Evolutionary conservation across 2,797 vertebrate species (phyloP), one percentile per base, ranked within the genome.

Genomic region (Sebastes umbrosus): DNA sequence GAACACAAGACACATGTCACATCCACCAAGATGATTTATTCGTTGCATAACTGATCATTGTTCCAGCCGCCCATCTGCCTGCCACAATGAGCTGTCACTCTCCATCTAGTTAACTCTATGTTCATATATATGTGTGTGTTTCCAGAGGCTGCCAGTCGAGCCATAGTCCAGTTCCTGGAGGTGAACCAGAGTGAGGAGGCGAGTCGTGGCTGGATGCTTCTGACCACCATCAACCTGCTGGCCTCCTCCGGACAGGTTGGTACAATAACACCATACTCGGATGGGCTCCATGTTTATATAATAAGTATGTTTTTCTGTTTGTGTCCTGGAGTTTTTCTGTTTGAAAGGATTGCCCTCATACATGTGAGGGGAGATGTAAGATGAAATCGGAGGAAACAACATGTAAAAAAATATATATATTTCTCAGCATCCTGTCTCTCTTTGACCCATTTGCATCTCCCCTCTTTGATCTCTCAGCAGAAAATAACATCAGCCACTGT

Each of bases 131-230:
- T 83, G 34, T 68, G 22, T 77, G 46, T 79, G 14, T 73, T 67
- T 58, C 6, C 93, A 99, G 98, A 99, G 94, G 98, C 98, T 55
- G 98, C 98, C 82, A 99, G 98, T 91, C 96, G 98, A 89, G 98
- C 98, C 88, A 99, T 99, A 59, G 98, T 99, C 88, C 98, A 99
- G 79, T 99, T 99, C 89, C 94, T 99, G 91, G 98, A 99, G 95
- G 97, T 99, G 90, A 99, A 99, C 95, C 98, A 99, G 95, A 99
- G 97, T 34, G 99, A 99, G 94, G 99, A 99, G 94, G 96, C 98
- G 27, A 99, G 98, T 81, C 97, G 99, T 71, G 99, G 99, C 68
- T 99, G 99, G 99, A 99, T 99, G 99, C 97, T 99, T 59, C 96
- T 99, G 84, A 99, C 97, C 84, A 99, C 98, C 91, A 99, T 99